phyloP scores from a whole-genome alignment of 2,888 invertebrate species.

The Napeogenes inachia region DNA sequence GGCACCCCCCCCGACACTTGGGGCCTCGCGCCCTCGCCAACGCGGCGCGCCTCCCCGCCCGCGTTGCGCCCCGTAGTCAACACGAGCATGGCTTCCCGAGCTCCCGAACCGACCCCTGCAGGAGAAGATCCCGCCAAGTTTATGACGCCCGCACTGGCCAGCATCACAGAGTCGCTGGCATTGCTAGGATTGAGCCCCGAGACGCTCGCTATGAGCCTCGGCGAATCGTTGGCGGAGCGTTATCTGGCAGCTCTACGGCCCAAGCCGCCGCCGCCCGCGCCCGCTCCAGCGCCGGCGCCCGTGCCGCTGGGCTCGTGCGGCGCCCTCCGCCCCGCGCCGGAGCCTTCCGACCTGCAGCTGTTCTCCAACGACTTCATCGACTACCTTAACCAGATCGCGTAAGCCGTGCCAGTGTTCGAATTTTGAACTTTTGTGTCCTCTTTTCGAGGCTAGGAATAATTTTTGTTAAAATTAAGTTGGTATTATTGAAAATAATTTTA shows the following conservation, averaged over 20 bases:
- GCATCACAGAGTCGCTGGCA: conserved; percentile 67
- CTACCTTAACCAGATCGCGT: conserved; percentile 80
- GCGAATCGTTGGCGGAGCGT: conserved; percentile 68
- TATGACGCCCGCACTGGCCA: conserved; percentile 54
- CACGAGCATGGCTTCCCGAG: conserved; percentile 70
- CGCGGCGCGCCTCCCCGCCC: conserved; percentile 65
- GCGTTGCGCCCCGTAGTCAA: conserved; percentile 71
- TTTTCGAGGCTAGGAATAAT: conserved; percentile 59
- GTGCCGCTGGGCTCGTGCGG: conserved; percentile 45
- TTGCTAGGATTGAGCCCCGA: conserved; percentile 66
- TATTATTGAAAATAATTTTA: conserved; percentile 76
- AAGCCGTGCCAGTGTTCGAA: conserved; percentile 40
- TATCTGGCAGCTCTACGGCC: conserved; percentile 64
- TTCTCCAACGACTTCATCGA: conserved; percentile 80
- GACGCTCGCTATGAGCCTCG: conserved; percentile 64
- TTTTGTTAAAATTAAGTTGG: conserved; percentile 76
- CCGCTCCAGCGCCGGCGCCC: conserved; percentile 47
- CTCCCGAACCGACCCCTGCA: conserved; percentile 39
- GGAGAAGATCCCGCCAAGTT: conserved; percentile 49
- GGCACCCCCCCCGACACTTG: conserved; percentile 68
- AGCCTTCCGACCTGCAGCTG: conserved; percentile 72
- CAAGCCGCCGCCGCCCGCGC: conserved; percentile 52
- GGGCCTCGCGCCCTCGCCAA: conserved; percentile 61
- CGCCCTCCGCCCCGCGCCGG: conserved; percentile 46
- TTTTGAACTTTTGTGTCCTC: conserved; percentile 44